These are phyloP conservation scores for Cyphomyrus plagiostoma DNA, from an alignment of 2,113 vertebrate genomes.

Conservation along the genomic window DNA sequence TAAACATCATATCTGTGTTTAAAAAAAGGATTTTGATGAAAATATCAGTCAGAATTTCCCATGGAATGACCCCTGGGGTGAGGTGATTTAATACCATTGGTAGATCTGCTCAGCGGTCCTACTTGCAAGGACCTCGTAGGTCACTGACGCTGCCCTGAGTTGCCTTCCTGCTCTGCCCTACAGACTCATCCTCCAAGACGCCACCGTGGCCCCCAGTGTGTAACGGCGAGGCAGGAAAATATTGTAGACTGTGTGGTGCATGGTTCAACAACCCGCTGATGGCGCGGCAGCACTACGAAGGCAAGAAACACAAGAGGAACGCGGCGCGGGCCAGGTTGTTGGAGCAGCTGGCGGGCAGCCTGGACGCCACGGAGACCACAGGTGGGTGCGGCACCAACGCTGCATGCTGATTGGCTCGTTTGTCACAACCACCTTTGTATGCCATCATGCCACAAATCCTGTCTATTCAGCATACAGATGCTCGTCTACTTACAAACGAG, in stretches of 20 bases:
- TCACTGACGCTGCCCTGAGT: background rate
- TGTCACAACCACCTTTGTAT: background rate
- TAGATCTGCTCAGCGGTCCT: background rate
- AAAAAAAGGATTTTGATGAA: background rate
- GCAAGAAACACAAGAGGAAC: slow-evolving; percentile 72
- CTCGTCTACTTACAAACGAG: too few relatives aligned
- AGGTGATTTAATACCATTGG: background rate
- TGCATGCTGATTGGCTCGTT: background rate
- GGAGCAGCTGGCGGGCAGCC: slow-evolving; percentile 66
- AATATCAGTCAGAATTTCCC: background rate
- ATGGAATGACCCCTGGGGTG: background rate
- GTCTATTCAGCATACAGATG: background rate
- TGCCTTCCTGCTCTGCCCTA: background rate
- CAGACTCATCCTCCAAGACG: slow-evolving; percentile 61
- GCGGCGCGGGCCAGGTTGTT: slow-evolving; percentile 65
- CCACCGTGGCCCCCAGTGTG: slow-evolving; percentile 46
- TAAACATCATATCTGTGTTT: background rate
- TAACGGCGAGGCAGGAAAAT: slow-evolving; percentile 64
- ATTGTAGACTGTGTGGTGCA: slow-evolving; percentile 67
- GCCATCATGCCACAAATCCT: background rate
- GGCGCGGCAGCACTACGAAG: slow-evolving; percentile 75
- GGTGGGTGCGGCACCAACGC: slow-evolving; percentile 35
- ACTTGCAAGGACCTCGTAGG: background rate
- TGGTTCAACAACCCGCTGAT: slow-evolving; percentile 78
- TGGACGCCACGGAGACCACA: slow-evolving; percentile 66